Conservation (phyloP, 2,888 invertebrate genomes). For the Nephrotoma appendiculata region DNA sequence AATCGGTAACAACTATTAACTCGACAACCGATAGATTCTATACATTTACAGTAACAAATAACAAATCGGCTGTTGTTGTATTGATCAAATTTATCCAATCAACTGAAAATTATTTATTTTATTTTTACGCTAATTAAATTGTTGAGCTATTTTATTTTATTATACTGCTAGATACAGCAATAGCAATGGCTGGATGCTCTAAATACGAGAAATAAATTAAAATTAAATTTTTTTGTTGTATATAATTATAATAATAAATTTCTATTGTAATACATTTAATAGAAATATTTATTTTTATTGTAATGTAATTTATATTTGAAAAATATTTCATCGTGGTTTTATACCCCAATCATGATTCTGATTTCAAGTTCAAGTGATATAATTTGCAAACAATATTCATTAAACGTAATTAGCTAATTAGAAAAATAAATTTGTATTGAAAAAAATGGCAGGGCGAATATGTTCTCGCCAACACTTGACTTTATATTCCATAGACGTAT, state of each 20-base stretch:
- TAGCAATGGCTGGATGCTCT: not conserved
- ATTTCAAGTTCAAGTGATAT: not conserved
- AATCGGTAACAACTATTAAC: not conserved
- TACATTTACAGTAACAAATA: not conserved
- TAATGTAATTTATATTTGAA: not conserved
- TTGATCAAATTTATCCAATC: not conserved
- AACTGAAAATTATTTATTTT: not conserved
- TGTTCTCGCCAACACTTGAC: too few species aligned
- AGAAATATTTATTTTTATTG: not conserved
- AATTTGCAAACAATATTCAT: not conserved
- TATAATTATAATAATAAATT: not conserved
- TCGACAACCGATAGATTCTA: not conserved
- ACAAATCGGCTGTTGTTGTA: not conserved
- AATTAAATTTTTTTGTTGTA: not conserved
- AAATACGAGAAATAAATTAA: not conserved
- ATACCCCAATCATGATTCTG: not conserved
- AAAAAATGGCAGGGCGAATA: too few species aligned
- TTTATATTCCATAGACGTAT: too few species aligned
- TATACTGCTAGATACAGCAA: not conserved
- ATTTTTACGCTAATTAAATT: not conserved
- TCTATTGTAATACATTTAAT: not conserved
- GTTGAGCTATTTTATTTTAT: not conserved
- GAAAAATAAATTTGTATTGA: too few species aligned
- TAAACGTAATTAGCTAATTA: too few species aligned
- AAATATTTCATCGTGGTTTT: not conserved